Conservation (phyloP, 2,113 vertebrate species). For the Theropithecus gelada region DNA sequence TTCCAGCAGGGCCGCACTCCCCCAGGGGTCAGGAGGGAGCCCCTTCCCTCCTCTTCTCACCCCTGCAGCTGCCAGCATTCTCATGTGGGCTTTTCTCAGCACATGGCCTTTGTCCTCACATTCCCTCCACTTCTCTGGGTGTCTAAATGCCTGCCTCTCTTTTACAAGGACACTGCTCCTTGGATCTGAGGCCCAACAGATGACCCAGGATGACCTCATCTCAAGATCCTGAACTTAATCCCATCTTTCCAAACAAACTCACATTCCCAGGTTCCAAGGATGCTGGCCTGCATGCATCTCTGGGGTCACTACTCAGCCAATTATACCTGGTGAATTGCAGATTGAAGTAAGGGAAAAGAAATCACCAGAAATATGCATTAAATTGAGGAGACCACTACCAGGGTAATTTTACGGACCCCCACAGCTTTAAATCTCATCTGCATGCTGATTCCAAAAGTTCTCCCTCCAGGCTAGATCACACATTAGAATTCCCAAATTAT, state of each 20-base stretch:
- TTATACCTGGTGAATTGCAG: neutral
- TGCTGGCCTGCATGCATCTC: rapidly evolving
- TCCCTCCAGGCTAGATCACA: neutral
- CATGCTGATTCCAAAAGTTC: neutral
- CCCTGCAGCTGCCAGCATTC: rapidly evolving
- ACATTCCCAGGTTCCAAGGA: neutral
- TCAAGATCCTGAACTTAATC: neutral
- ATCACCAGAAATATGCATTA: neutral
- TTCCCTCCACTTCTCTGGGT: no score
- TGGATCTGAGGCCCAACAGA: no score
- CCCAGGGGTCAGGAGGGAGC: no score
- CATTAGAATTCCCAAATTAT: neutral
- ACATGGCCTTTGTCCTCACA: rapidly evolving
- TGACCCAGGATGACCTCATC: neutral
- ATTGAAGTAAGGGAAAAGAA: neutral
- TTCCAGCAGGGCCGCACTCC: rapidly evolving
- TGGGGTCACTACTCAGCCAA: neutral
- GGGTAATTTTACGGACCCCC: no score
- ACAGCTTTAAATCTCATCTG: rapidly evolving
- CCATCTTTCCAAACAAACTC: neutral
- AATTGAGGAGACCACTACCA: neutral
- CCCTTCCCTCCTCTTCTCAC: neutral
- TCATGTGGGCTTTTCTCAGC: rapidly evolving
- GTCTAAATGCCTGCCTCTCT: neutral
- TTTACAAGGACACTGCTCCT: no score